Conservation (phyloP, 2,113 vertebrate genomes). For the Melanotaenia duboulayi region DNA sequence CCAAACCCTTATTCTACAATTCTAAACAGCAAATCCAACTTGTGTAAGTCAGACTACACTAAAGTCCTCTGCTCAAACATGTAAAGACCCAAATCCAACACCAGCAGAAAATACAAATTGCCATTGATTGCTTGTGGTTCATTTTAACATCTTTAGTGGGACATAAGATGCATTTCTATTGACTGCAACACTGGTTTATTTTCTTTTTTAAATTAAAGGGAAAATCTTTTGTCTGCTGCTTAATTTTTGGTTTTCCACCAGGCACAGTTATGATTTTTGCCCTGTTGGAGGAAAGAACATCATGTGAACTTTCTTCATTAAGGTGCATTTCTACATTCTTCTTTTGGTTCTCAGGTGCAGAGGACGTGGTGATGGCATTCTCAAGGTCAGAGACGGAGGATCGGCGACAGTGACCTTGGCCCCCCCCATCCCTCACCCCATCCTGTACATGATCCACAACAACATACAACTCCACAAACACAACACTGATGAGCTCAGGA, state of each 20-base stretch:
- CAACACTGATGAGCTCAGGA: constrained; percentile 75
- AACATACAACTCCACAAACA: constrained; percentile 59
- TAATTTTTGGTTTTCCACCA: neutral
- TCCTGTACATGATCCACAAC: constrained; percentile 52
- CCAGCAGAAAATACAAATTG: too few species aligned
- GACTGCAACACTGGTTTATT: too few species aligned
- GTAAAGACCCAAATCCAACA: accelerated
- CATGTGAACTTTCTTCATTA: neutral
- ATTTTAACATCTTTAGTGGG: too few species aligned
- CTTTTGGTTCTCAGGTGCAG: constrained; percentile 85
- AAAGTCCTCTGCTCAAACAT: neutral
- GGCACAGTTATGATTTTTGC: neutral
- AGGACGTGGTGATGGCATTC: constrained; percentile 99
- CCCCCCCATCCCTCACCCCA: neutral
- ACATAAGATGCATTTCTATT: too few species aligned
- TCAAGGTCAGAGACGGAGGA: constrained; percentile 98
- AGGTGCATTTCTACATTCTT: neutral
- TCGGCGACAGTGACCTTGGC: constrained; percentile 92
- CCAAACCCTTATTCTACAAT: neutral
- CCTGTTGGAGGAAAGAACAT: neutral
- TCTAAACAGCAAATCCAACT: too few species aligned
- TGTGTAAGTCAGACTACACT: too few species aligned
- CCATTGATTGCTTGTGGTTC: too few species aligned
- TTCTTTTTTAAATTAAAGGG: neutral
- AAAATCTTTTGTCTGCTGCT: neutral